Conservation (phyloP, 1,140 invertebrate genomes). For the Rhizoglyphus robini region DNA sequence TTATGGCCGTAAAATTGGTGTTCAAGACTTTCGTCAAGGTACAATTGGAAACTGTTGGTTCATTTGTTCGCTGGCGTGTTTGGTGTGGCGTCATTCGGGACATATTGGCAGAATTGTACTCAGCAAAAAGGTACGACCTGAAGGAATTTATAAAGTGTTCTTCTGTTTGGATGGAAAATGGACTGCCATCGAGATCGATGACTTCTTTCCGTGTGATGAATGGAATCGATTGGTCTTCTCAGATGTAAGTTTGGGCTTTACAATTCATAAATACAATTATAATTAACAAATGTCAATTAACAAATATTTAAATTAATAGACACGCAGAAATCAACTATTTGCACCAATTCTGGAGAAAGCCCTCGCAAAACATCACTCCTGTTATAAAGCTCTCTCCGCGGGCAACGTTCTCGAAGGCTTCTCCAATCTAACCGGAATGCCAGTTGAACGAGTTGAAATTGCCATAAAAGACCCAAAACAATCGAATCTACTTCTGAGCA, state of each 20-base stretch:
- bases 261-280: background rate
- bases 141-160: background rate
- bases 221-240: background rate
- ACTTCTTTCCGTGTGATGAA: background rate
- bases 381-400: background rate
- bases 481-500: background rate
- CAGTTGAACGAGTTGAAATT: background rate
- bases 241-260: background rate
- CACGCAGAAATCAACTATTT: background rate
- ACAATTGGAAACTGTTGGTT: conserved; percentile 5
- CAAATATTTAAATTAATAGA: background rate
- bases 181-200: background rate
- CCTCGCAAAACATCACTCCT: background rate
- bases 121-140: background rate
- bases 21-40: conserved; percentile 8
- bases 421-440: conserved; percentile 7
- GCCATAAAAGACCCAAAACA: background rate
- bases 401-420: conserved; percentile 1
- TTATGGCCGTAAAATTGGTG: background rate
- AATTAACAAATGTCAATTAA: no score
- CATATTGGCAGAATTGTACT: background rate
- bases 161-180: conserved; percentile 7
- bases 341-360: conserved; percentile 9
- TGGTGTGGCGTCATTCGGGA: background rate
- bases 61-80: background rate